Conservation (phyloP, 2,113 vertebrate species). For the Cephalopholis sonnerati region DNA sequence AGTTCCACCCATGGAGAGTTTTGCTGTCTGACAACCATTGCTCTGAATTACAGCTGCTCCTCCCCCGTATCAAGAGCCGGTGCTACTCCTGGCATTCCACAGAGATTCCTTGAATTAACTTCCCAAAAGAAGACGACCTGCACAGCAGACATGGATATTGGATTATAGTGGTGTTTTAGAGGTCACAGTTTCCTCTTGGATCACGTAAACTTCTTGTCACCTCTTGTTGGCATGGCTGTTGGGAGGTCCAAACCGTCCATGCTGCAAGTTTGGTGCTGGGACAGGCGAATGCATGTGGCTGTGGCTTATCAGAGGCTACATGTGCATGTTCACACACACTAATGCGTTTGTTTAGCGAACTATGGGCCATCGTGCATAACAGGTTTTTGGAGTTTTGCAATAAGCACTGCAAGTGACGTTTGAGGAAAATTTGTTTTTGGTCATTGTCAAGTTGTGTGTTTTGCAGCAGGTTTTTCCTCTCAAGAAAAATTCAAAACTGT, state of each 20-base stretch:
- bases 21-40: background rate
- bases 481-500: background rate
- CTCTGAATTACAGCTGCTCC: background rate
- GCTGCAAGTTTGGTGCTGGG: constrained; percentile 10
- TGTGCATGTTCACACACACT: constrained; percentile 1
- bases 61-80: background rate
- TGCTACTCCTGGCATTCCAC: constrained; percentile 11
- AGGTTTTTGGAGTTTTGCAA: constrained; percentile 65
- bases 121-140: constrained; percentile 6
- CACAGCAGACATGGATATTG: constrained; percentile 46
- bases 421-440: constrained; percentile 8
- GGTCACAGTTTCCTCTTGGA: constrained; percentile 71
- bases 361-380: constrained; percentile 49
- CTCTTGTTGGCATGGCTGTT: constrained; percentile 47
- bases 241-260: constrained; percentile 46
- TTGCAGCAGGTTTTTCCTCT: constrained; percentile 6
- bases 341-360: constrained; percentile 42
- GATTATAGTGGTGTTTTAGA: constrained; percentile 63
- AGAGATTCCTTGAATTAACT: constrained; percentile 25
- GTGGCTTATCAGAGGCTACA: constrained; percentile 26
- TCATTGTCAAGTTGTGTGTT: constrained; percentile 29
- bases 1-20: constrained; percentile 12
- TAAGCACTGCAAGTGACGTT: background rate
- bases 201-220: constrained; percentile 62
- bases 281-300: constrained; percentile 44